Percentiles rank a stretch among this genome's conserved stretches.
Conservation (phyloP, 2,113 vertebrate species). For the Laticauda laticaudata region DNA sequence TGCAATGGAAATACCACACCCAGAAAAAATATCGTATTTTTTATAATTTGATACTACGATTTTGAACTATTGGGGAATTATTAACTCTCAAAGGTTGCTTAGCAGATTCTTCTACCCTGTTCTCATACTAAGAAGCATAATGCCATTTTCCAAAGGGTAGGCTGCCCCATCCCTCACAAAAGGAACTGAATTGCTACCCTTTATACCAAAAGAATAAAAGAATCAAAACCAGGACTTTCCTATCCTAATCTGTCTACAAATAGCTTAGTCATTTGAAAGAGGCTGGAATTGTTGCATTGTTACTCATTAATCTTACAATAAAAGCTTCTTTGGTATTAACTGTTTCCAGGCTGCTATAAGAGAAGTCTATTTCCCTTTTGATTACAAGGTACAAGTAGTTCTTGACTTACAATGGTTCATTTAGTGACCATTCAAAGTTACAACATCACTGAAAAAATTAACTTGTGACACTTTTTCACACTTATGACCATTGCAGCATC, state of each 20-base stretch:
- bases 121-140: neutral
- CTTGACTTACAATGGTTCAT: too few relatives aligned
- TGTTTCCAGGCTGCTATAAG: neutral
- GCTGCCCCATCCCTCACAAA: neutral
- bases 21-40: neutral
- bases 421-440: too few relatives aligned
- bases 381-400: too few relatives aligned
- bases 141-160: neutral
- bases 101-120: neutral
- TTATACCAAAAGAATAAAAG: too few relatives aligned
- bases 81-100: neutral
- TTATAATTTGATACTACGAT: neutral
- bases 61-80: neutral
- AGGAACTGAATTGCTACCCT: neutral
- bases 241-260: too few relatives aligned
- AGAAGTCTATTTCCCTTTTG: neutral
- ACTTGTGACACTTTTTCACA: too few relatives aligned
- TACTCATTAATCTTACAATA: neutral
- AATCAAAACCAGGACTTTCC: too few relatives aligned
- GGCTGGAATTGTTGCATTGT: neutral
- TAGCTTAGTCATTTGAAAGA: neutral
- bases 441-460: too few relatives aligned
- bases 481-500: too few relatives aligned
- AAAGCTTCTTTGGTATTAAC: neutral
- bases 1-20: neutral